A percentile compares a stretch with the other conserved stretches of the same genome.
These are phyloP conservation scores for Tanypteryx hageni DNA, from an alignment of 2,888 invertebrate genomes.

Conservation along the genomic window DNA sequence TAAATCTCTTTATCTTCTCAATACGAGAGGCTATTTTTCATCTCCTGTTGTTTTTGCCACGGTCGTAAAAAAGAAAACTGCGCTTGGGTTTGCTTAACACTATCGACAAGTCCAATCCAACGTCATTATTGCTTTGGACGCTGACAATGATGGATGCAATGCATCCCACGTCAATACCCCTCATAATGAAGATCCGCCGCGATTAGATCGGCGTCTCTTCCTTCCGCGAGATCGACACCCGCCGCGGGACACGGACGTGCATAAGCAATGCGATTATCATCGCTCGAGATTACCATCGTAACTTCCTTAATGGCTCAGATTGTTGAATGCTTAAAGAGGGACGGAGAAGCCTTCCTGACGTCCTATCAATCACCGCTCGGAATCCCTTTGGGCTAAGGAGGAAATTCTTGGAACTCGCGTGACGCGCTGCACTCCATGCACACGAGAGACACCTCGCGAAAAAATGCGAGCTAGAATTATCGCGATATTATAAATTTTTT, in stretches of 20 bases:
- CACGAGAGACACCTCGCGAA: too few species aligned
- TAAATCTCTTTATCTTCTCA: too few species aligned
- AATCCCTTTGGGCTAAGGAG: neutral
- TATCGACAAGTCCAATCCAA: too few species aligned
- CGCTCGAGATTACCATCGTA: neutral
- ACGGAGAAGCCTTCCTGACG: neutral
- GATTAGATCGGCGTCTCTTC: neutral
- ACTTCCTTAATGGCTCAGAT: neutral
- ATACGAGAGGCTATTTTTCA: too few species aligned
- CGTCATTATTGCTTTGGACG: too few species aligned
- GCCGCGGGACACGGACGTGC: neutral
- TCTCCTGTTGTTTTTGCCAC: too few species aligned
- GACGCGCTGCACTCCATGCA: neutral
- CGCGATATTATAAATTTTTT: too few species aligned
- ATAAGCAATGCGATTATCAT: neutral
- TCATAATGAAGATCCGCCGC: neutral
- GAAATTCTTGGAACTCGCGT: neutral
- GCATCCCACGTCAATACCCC: neutral
- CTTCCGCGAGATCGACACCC: neutral
- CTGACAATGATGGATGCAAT: constrained; percentile 14
- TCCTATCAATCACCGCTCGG: neutral
- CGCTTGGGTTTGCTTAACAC: too few species aligned
- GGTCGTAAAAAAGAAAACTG: too few species aligned
- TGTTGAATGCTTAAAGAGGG: neutral
- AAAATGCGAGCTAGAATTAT: too few species aligned